Percentiles rank a stretch among this genome's conserved stretches.
These are phyloP conservation scores for Lasioglossum albipes DNA, from an alignment of 1,140 invertebrate species.

Conservation along the genomic window DNA sequence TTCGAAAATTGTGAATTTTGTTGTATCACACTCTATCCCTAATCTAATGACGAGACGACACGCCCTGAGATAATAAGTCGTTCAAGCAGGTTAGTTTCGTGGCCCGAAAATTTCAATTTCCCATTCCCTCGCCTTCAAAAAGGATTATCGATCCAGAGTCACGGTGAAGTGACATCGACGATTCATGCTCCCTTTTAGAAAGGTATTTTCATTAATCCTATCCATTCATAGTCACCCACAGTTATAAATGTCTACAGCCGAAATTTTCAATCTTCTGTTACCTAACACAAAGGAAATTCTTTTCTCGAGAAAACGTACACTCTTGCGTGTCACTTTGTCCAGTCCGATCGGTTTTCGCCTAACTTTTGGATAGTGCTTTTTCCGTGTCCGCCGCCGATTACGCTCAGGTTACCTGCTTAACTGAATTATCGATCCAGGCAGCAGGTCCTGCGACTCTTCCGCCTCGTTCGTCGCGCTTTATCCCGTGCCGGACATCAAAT, in stretches of 20 bases:
- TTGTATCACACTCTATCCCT: not conserved
- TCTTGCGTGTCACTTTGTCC: not conserved
- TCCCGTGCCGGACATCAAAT: not conserved
- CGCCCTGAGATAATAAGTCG: not conserved
- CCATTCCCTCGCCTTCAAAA: slow-evolving; percentile 12
- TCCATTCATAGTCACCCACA: not conserved
- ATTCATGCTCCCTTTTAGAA: slow-evolving; percentile 46
- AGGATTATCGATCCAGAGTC: slow-evolving; percentile 29
- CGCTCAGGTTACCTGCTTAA: slow-evolving; percentile 15
- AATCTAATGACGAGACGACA: not conserved
- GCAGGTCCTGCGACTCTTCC: not conserved
- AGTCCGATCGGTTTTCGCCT: slow-evolving; percentile 21
- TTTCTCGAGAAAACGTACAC: not conserved
- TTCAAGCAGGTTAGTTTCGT: not conserved
- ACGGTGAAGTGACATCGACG: slow-evolving; percentile 35
- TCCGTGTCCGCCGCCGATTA: slow-evolving; percentile 18
- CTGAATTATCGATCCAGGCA: slow-evolving; percentile 26
- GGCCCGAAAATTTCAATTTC: slow-evolving; percentile 16
- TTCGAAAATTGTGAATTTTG: too few species aligned
- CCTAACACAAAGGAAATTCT: too few species aligned
- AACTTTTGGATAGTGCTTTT: slow-evolving; percentile 20
- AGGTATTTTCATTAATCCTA: slow-evolving; percentile 45
- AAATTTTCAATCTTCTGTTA: too few species aligned
- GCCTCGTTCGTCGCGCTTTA: too few species aligned
- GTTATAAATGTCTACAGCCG: not conserved